Evolutionary conservation across 2,113 vertebrate species (phyloP).

Genomic region (Mirza zaza): DNA sequence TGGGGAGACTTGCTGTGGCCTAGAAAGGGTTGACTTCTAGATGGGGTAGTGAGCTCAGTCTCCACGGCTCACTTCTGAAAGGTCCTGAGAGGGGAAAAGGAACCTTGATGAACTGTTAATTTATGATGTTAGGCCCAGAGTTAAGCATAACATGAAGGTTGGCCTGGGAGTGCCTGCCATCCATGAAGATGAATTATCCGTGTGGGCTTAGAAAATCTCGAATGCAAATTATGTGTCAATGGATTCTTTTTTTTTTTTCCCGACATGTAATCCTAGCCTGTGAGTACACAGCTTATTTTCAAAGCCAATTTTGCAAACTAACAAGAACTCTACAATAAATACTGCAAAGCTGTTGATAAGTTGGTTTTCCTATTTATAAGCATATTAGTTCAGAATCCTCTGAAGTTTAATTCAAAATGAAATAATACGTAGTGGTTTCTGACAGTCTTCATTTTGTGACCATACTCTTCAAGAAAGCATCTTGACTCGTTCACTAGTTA

Average conservation of each 20-base stretch:
- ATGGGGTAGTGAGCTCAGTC: neutral
- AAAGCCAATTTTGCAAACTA: neutral
- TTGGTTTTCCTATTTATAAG: neutral
- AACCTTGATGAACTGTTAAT: conserved; percentile 54
- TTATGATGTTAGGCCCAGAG: conserved; percentile 60
- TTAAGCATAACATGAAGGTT: conserved; percentile 76
- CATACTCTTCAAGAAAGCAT: neutral
- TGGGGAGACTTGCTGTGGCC: neutral
- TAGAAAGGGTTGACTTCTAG: neutral
- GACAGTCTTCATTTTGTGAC: neutral
- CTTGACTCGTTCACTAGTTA: neutral
- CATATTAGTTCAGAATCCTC: neutral
- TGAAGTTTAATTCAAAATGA: neutral
- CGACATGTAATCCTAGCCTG: conserved; percentile 54
- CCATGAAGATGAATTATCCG: conserved; percentile 77
- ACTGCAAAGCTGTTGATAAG: neutral
- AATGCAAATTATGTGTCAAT: conserved; percentile 23
- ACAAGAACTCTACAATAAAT: neutral
- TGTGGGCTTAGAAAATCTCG: conserved; percentile 74
- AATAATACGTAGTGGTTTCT: neutral
- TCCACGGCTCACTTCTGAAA: neutral
- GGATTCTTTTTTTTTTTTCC: conserved; percentile 36
- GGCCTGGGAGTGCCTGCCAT: conserved; percentile 68
- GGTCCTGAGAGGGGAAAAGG: conserved; percentile 38
- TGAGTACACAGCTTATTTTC: conserved; percentile 59